A percentile compares a stretch with the other conserved stretches of the same genome.
phyloP scores from a whole-genome alignment of 2,797 vertebrate species.

The Micrastur ruficollis region DNA sequence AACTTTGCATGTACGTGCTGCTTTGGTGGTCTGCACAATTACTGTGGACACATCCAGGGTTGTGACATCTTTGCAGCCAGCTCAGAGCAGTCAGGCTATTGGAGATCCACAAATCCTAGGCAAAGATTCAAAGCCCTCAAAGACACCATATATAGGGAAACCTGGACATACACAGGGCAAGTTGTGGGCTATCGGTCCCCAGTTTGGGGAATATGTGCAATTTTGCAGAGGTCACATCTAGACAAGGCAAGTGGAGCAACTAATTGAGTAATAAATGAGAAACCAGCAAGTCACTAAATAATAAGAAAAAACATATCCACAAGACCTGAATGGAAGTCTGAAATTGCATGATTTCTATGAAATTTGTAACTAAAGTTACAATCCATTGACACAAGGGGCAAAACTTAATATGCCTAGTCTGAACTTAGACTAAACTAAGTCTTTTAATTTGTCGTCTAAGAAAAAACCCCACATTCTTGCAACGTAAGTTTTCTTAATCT shows the following conservation, averaged over 20 bases:
- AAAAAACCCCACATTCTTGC: not conserved
- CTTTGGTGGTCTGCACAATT: not conserved
- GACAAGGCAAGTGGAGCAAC: not conserved
- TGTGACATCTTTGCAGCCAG: not conserved
- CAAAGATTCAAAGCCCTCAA: not conserved
- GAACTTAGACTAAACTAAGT: not conserved
- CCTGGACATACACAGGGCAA: not conserved
- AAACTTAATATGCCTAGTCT: not conserved
- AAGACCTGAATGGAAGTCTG: not conserved
- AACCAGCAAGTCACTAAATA: not conserved
- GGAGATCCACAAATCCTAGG: not conserved
- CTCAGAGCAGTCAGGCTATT: not conserved
- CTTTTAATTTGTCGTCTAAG: not conserved
- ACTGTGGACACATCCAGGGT: not conserved
- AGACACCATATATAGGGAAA: not conserved
- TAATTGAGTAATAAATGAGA: not conserved
- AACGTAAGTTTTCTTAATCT: not conserved
- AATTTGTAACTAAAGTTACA: not conserved
- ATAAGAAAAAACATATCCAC: not conserved
- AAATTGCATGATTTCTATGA: not conserved
- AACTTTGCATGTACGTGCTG: fast-evolving
- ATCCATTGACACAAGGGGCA: not conserved
- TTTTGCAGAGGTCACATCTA: not conserved
- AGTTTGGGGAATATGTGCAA: not conserved
- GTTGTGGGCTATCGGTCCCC: fast-evolving